Base-by-base conservation (phyloP, 2,113 vertebrate species). In the Rhinolophus ferrumequinum region DNA sequence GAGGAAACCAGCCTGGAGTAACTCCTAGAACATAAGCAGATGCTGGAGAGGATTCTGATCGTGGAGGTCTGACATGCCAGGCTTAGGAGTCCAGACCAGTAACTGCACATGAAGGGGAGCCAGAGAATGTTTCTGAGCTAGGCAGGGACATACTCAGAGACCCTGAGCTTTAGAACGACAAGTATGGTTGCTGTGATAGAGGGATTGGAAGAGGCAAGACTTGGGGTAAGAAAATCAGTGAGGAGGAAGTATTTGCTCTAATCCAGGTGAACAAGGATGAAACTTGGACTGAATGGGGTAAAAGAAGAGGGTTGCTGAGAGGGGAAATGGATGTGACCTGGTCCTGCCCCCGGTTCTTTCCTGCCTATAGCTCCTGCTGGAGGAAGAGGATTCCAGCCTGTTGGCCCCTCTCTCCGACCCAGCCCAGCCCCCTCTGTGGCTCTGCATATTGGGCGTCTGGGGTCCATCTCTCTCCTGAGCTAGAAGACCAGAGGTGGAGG, bases 381-480 rank as follows among this genome's bases (percentile, higher is more conserved):
- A 95, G 97, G 95, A 96, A 95, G 93, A 97, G 97, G 96, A 92
- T 95, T 96, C 85, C 95, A 97, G 82, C 90, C 90, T 41, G 80
- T 76, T 16, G 93, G 93, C 28, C 88, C 95, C 18, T 88, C 95
- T 69, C 94, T 93, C 30, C 70, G 75, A 33, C 95, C 97, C 67
- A 91, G 67, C 80, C 54, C 95, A 85, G 73, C 95, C 73, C 81
- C 98, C 14, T 97, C 97, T 0, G n/a, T 98, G 67, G 97, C 98
- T 82, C 79, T 98, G 75, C 98, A 94, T 80, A 97, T 97, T 56
- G 94, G 97, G 11, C 95, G 22, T n/a, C 77, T 97, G 56, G 97
- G 96, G 7, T 98, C 97, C 56, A 94, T 97, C 85, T 98, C 97
- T 80, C 94, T 98, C 60, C 97, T 98, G 52, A 97, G 95, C 88